Evolutionary conservation across 2,888 invertebrate species (phyloP).

Genomic region (Theretra japonica): DNA sequence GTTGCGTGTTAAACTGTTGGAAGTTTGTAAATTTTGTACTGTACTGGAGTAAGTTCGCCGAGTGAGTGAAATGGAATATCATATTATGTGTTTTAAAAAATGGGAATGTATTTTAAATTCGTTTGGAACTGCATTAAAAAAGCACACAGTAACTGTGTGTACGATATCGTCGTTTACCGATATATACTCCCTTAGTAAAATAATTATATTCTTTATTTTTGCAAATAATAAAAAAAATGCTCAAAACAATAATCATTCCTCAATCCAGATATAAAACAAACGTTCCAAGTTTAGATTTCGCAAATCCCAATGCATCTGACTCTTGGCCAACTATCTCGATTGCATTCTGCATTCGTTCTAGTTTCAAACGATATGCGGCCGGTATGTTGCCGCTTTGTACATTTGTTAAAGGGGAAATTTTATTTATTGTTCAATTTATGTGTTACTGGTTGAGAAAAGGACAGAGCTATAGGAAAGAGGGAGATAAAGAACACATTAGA

Average conservation of each 20-base stretch:
- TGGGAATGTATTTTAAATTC: too few relatives aligned
- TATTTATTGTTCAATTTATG: background rate
- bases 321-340: conserved; percentile 12
- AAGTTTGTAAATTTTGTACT: too few relatives aligned
- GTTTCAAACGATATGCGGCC: conserved; percentile 15
- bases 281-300: background rate
- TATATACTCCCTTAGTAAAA: too few relatives aligned
- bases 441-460: background rate
- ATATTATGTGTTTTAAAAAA: too few relatives aligned
- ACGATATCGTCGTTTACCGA: too few relatives aligned
- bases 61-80: too few relatives aligned
- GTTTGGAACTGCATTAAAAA: too few relatives aligned
- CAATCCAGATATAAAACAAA: background rate
- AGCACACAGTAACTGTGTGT: too few relatives aligned
- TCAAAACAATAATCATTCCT: background rate
- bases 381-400: conserved; percentile 17
- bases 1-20: too few relatives aligned
- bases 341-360: conserved; percentile 22
- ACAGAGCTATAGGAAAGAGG: background rate
- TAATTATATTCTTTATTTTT: too few relatives aligned
- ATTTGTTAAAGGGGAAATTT: conserved; percentile 1
- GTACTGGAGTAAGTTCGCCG: too few relatives aligned
- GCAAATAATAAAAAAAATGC: background rate
- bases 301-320: background rate
- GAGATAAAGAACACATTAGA: background rate